A percentile compares a stretch with the other conserved stretches of the same genome.
Evolutionary conservation across 2,797 vertebrate genomes (phyloP).

Genomic region (Oophaga sylvatica): DNA sequence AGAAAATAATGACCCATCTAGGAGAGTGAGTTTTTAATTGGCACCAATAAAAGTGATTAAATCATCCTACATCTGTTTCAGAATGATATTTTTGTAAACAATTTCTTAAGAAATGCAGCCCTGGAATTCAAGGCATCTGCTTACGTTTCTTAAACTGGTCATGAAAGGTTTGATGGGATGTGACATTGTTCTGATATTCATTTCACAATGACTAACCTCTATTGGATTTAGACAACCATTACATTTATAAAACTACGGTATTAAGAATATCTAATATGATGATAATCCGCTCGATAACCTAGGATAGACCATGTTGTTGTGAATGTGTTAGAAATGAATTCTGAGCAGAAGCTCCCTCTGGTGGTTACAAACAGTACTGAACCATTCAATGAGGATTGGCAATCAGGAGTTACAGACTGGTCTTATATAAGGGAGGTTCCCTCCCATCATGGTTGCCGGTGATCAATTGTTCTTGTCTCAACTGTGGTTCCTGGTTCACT

Average conservation of each 20-base stretch:
- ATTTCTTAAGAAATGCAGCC: neutral
- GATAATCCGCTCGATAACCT: too few species aligned
- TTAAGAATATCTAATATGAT: too few species aligned
- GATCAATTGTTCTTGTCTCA: too few species aligned
- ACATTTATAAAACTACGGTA: neutral
- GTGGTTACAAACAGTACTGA: too few species aligned
- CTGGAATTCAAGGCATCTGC: neutral
- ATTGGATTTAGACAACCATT: neutral
- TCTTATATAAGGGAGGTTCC: too few species aligned
- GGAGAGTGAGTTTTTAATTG: neutral
- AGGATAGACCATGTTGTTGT: too few species aligned
- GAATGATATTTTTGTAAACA: slow-evolving; percentile 4
- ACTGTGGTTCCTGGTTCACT: too few species aligned
- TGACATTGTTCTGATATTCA: neutral
- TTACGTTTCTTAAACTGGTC: neutral
- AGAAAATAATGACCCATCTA: slow-evolving; percentile 17
- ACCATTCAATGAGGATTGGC: too few species aligned
- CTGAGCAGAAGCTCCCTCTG: too few species aligned
- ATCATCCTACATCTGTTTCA: slow-evolving; percentile 12
- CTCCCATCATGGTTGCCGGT: too few species aligned
- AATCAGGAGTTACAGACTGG: too few species aligned
- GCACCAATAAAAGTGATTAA: slow-evolving; percentile 8
- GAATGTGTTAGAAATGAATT: too few species aligned
- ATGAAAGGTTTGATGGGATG: neutral
- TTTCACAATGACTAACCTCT: neutral